Conservation (phyloP, 1,140 invertebrate genomes). For the Nasonia longicornis region DNA sequence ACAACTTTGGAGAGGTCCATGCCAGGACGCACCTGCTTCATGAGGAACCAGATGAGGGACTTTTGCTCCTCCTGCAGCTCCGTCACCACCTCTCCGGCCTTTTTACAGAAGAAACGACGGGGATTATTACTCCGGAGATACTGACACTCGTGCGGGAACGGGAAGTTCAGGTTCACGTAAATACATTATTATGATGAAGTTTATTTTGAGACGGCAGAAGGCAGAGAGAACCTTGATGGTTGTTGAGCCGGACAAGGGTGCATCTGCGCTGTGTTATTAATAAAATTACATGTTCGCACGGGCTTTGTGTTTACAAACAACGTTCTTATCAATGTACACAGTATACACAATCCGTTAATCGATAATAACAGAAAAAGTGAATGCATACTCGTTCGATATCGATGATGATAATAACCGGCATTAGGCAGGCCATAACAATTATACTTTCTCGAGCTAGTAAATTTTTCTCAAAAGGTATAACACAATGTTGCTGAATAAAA, state of each 20-base stretch:
- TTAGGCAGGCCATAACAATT: no score
- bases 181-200: background rate
- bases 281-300: background rate
- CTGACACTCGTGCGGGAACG: background rate
- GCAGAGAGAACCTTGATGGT: background rate
- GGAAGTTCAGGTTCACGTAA: background rate
- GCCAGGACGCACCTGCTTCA: constrained; percentile 94
- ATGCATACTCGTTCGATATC: background rate
- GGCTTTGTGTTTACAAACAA: background rate
- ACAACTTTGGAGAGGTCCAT: constrained; percentile 98
- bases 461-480: no score
- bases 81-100: constrained; percentile 90
- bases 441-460: no score
- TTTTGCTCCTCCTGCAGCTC: constrained; percentile 96
- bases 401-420: background rate
- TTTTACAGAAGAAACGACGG: constrained; percentile 15
- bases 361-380: background rate
- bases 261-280: background rate
- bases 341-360: background rate
- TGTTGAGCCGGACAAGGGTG: background rate
- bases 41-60: constrained; percentile 91
- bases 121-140: background rate
- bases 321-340: background rate
- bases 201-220: background rate
- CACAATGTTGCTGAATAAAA: background rate